Percentiles rank a stretch among this genome's conserved stretches.
Evolutionary conservation across 2,113 vertebrate species (phyloP).

Genomic region (Sciurus niger): DNA sequence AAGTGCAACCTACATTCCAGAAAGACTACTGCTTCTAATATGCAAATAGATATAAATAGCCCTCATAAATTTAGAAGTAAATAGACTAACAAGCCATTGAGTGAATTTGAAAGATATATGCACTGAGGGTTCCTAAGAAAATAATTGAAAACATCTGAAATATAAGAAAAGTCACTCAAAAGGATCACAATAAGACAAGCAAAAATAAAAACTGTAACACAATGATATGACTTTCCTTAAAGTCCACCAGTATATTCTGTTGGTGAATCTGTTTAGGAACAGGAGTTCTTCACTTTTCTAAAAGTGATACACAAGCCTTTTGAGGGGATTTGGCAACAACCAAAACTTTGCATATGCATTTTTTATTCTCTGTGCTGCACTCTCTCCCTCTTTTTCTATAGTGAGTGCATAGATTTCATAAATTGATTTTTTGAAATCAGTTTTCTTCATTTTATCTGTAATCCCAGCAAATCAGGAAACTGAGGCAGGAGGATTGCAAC

Average conservation of each 20-base stretch:
- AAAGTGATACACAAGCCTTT: not conserved
- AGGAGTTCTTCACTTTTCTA: not conserved
- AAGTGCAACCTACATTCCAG: not conserved
- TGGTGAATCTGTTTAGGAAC: not conserved
- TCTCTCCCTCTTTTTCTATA: not conserved
- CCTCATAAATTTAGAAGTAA: not conserved
- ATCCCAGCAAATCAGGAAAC: not conserved
- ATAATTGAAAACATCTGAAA: not conserved
- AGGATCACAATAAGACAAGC: not conserved
- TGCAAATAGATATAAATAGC: not conserved
- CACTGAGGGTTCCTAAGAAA: not conserved
- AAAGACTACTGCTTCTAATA: not conserved
- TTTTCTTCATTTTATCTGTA: not conserved
- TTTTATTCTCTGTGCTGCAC: not conserved
- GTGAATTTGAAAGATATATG: not conserved
- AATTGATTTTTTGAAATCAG: not conserved
- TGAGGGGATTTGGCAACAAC: not conserved
- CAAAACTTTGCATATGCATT: not conserved
- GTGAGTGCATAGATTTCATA: not conserved
- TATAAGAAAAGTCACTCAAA: not conserved
- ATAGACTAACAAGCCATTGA: not conserved
- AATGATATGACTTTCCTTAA: not conserved
- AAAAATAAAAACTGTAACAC: not conserved
- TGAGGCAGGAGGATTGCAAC: not conserved
- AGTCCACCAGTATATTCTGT: not conserved